Percentiles rank a stretch among this genome's conserved stretches.
Conservation (phyloP, 2,113 vertebrate genomes). For the Siniperca knerii region DNA sequence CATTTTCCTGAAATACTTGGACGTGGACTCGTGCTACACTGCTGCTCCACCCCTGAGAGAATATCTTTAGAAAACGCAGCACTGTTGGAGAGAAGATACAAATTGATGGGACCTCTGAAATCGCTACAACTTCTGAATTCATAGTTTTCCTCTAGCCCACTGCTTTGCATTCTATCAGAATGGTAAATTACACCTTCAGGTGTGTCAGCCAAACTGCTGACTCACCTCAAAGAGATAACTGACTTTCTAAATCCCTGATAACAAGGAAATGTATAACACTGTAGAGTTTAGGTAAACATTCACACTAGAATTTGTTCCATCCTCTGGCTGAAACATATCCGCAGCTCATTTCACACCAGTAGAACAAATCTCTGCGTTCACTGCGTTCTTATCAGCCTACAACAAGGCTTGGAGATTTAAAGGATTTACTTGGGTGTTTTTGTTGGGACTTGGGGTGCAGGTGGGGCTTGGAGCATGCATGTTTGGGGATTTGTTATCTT, state of each 20-base stretch:
- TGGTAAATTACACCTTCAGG: slow-evolving; percentile 23
- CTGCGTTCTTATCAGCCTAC: slow-evolving; percentile 15
- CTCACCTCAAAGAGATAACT: slow-evolving; percentile 22
- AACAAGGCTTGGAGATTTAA: slow-evolving; percentile 20
- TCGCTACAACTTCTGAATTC: not conserved
- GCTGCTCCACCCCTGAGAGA: slow-evolving; percentile 19
- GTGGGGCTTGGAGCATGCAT: slow-evolving; percentile 38
- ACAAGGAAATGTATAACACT: slow-evolving; percentile 1
- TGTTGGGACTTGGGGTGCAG: slow-evolving; percentile 17
- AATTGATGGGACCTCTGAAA: not conserved
- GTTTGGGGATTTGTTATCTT: slow-evolving; percentile 6
- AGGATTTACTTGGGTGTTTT: slow-evolving; percentile 37
- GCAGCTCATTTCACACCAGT: slow-evolving; percentile 31
- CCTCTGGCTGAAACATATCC: slow-evolving; percentile 26
- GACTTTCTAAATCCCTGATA: slow-evolving; percentile 23
- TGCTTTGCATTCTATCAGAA: slow-evolving; percentile 27
- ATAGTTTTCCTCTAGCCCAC: slow-evolving; percentile 7
- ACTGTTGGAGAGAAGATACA: not conserved
- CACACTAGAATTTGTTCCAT: slow-evolving; percentile 23
- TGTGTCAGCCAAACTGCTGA: slow-evolving; percentile 46
- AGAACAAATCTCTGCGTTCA: slow-evolving; percentile 31
- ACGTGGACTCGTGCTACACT: not conserved
- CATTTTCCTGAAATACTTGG: slow-evolving; percentile 19
- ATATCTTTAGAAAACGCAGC: slow-evolving; percentile 4
- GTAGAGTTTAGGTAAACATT: slow-evolving; percentile 4